Percentiles rank a stretch among this genome's conserved stretches.
These are phyloP conservation scores for Rhinoraja longicauda DNA, from an alignment of 2,797 vertebrate species.

Conservation along the genomic window DNA sequence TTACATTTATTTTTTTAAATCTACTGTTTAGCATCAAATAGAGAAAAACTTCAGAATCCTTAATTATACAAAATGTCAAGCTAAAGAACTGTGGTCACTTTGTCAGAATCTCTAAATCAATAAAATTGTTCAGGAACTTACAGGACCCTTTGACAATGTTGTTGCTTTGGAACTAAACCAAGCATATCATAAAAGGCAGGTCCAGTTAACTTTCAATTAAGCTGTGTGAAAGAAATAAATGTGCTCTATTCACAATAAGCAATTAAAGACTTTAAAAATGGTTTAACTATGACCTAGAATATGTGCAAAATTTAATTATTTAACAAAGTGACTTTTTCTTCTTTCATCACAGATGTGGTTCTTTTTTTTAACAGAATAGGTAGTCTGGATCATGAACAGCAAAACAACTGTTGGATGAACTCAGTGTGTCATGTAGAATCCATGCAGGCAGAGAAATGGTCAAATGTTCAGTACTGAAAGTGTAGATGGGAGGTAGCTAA, in stretches of 20 bases:
- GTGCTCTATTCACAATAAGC: neutral
- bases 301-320: neutral
- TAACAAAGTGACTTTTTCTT: neutral
- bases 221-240: neutral
- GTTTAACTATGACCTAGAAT: neutral
- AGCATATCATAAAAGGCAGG: neutral
- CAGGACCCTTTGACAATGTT: neutral
- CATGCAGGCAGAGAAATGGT: no score
- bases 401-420: no score
- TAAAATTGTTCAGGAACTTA: neutral
- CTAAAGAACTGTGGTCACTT: no score
- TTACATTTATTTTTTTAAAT: neutral
- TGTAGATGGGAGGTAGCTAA: no score
- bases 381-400: neutral
- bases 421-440: no score
- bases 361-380: neutral
- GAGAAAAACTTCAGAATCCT: neutral
- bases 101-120: neutral
- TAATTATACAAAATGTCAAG: no score
- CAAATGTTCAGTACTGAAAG: no score
- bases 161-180: neutral
- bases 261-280: neutral
- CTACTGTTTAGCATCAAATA: neutral
- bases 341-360: neutral
- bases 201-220: neutral